Evolutionary conservation across 2,113 vertebrate species (phyloP).

Genomic region (Nycticebus coucang): DNA sequence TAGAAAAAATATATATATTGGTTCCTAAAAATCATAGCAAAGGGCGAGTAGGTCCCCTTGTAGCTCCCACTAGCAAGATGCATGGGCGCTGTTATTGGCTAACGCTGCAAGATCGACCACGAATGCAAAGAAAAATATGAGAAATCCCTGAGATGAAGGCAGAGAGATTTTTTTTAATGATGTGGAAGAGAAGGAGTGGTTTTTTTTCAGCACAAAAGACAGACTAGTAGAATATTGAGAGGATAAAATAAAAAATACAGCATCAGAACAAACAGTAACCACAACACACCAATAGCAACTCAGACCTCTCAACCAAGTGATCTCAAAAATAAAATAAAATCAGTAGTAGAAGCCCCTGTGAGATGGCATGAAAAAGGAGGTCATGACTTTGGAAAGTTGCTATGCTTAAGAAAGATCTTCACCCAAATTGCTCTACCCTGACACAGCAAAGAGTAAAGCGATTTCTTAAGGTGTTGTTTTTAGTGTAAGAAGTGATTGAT

Average conservation of each 20-base stretch:
- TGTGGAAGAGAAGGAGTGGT: neutral
- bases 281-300: neutral
- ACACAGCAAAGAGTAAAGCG: neutral
- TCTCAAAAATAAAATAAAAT: neutral
- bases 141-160: neutral
- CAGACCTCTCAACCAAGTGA: neutral
- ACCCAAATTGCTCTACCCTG: neutral
- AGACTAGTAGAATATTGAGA: neutral
- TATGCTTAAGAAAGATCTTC: neutral
- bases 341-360: neutral
- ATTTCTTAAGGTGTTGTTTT: neutral
- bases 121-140: neutral
- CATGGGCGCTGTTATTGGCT: neutral
- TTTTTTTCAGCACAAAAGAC: neutral
- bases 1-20: neutral
- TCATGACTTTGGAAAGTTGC: neutral
- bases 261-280: neutral
- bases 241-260: neutral
- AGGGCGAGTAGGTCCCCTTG: neutral
- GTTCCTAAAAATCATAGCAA: neutral
- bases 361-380: neutral
- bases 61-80: neutral
- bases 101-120: neutral
- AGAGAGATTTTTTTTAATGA: neutral
- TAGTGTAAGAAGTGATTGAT: neutral